These are phyloP conservation scores for Syritta pipiens DNA, from an alignment of 2,888 invertebrate species.

Conservation along the genomic window DNA sequence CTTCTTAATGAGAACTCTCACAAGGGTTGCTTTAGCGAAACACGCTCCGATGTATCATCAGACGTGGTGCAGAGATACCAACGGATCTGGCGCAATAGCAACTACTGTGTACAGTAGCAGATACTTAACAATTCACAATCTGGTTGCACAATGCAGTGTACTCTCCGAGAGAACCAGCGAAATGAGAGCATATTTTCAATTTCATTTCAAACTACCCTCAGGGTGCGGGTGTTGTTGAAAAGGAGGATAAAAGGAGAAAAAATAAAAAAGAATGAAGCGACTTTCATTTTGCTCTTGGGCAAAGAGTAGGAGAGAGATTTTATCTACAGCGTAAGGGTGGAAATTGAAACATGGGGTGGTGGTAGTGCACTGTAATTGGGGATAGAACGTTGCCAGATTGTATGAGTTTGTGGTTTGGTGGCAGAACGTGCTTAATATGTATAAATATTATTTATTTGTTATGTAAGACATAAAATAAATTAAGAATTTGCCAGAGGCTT, in stretches of 20 bases:
- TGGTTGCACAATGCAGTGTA: constrained; percentile 39
- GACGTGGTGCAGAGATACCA: neutral
- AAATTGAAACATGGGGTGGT: constrained; percentile 5
- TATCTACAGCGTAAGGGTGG: constrained; percentile 14
- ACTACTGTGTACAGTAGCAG: constrained; percentile 13
- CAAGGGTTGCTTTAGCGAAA: constrained; percentile 29
- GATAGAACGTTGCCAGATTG: constrained; percentile 25
- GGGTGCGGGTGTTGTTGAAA: constrained; percentile 31
- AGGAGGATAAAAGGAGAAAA: constrained; percentile 7
- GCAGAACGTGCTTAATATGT: constrained; percentile 47
- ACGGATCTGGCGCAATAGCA: constrained; percentile 34
- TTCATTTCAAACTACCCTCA: constrained; percentile 40
- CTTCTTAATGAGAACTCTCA: constrained; percentile 43
- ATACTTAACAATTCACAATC: constrained; percentile 43
- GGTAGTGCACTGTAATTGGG: constrained; percentile 39
- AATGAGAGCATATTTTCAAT: constrained; percentile 56
- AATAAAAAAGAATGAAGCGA: constrained; percentile 14
- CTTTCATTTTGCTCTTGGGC: constrained; percentile 7
- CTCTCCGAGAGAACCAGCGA: constrained; percentile 49
- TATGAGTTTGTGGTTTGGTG: constrained; percentile 5
- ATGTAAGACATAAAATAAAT: constrained; percentile 60
- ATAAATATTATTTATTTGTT: constrained; percentile 45
- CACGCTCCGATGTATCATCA: neutral
- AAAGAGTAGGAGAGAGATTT: too few species aligned
- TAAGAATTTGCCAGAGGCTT: constrained; percentile 27